Evolutionary conservation across 2,888 invertebrate genomes (phyloP), one percentile per base, ranked within the genome.

Genomic region (Temnothorax unifasciatus): DNA sequence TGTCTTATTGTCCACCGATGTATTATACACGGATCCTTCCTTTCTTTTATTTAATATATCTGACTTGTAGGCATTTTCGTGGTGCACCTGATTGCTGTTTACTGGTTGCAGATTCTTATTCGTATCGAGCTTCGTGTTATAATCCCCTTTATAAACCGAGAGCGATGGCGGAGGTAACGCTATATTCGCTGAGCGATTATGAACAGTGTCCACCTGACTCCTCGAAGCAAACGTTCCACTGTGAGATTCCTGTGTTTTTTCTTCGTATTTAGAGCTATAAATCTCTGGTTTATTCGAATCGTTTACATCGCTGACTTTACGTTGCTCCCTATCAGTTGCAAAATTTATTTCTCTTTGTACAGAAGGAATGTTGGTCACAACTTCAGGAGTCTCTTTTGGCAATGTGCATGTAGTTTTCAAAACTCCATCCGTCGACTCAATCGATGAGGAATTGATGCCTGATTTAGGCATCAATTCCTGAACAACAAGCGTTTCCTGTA

Each of bases 101-200:
- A 5, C 29, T 25, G 57, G 73, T 74, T 84, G 74, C 34, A 59
- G 13, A 29, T 73, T 83, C 47, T 44, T 83, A 13, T 8, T 59
- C 4, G 59, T 38, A 38, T 84, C 79, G 13, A 38, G 47, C 1
- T 74, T 82, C 41, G 34, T 2, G 13, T 21, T 71, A 66, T 34
- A 59, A 18, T 82, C 61, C 3, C 25, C 47, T 54, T 44, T 69
- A 9, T 47, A 38, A 47, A 64, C 11, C 3, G 41, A 52, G 2
- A 47, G 8, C 3, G 41, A 59, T 11, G 69, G 5, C 0, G 47
- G n/a, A 57, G 44, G 44, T n/a, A 64, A 76, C 0, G 13, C 8
- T 21, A 59, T 4, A 11, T 47, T 44, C 21, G 15, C 68, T 8
- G 44, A 57, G 3, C 6, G 6, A 21, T 69, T 21, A 25, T 47